Evolutionary conservation across 2,888 invertebrate genomes (phyloP), one percentile per base, ranked within the genome.

Genomic region (Epiblema foenella): DNA sequence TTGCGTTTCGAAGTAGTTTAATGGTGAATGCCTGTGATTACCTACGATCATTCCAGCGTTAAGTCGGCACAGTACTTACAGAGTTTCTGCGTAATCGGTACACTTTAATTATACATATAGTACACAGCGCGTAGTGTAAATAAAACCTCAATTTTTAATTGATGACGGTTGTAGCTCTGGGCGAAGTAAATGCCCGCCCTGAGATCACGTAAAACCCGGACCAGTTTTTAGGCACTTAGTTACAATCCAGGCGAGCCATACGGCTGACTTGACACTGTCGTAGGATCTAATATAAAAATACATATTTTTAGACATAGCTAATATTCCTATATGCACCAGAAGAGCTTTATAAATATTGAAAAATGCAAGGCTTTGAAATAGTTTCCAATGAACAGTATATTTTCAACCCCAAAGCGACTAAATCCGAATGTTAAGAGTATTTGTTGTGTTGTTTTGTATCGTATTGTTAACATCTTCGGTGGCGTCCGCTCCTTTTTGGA

Each of bases 401-500:
- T 42, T 33, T n/a, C 11, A 39, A 33, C 18, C 33, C 18, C 15
- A 51, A 58, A 42, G 51, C n/a, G 39, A 52, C 18, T 46, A 66
- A 60, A 70, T 56, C 66, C 42, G 56, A 66, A 60, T 17, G 18
- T 17, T n/a, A n/a, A n/a, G n/a, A n/a, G n/a, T n/a, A n/a, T n/a
- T n/a, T n/a, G n/a, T n/a, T n/a, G n/a, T n/a, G n/a, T n/a, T n/a
- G n/a, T n/a, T n/a, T n/a, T n/a, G n/a, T n/a, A n/a, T n/a, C n/a
- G n/a, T n/a, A n/a, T n/a, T n/a, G n/a, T n/a, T 39, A 29, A 49
- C 60, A 62, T 71, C 71, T 71, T 71, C 56, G 62, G 46, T 69
- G 20, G 49, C 57, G 37, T 49, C 52, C 39, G 69, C 52, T 74
- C 75, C 68, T 80, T 79, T 78, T 72, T 67, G 69, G 76, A 74